Percentiles rank a stretch among this genome's conserved stretches.
These are phyloP conservation scores for Conchocele bisecta DNA, from an alignment of 2,888 invertebrate genomes.

Conservation along the genomic window DNA sequence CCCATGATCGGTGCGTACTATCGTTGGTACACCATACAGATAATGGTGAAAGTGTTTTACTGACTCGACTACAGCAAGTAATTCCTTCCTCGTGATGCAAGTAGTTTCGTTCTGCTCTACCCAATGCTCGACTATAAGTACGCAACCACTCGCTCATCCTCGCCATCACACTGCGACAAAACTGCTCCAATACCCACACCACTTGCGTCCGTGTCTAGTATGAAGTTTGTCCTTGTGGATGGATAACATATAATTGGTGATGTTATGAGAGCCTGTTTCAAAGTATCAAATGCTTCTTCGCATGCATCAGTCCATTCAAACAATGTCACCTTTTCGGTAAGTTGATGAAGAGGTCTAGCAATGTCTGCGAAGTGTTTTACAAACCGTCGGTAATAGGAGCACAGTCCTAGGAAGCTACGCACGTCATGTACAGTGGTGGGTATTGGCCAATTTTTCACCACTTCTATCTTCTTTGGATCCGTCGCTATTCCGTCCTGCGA, in stretches of 20 bases:
- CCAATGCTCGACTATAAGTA: too few species aligned
- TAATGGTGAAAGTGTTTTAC: conserved; percentile 50
- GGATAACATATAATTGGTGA: neutral
- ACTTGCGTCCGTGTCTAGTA: conserved; percentile 3
- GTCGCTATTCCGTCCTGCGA: neutral
- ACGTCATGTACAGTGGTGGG: neutral
- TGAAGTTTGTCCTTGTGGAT: neutral
- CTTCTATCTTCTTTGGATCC: neutral
- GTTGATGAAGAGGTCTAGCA: neutral
- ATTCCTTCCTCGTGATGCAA: conserved; percentile 43
- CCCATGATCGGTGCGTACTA: conserved; percentile 47
- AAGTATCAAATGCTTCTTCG: neutral
- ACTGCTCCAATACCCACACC: neutral
- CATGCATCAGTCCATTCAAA: neutral
- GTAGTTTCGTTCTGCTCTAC: too few species aligned
- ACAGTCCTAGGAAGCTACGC: neutral
- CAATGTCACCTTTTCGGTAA: neutral
- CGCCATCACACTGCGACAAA: neutral
- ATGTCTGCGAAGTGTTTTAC: neutral
- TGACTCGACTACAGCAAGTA: conserved; percentile 44
- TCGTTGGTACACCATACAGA: conserved; percentile 40
- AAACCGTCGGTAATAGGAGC: neutral
- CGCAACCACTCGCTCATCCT: neutral
- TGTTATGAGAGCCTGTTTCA: neutral
- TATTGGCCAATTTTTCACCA: neutral